Percentiles rank a stretch among this genome's conserved stretches.
phyloP scores from a whole-genome alignment of 2,797 vertebrate genomes.

The Parambassis ranga region DNA sequence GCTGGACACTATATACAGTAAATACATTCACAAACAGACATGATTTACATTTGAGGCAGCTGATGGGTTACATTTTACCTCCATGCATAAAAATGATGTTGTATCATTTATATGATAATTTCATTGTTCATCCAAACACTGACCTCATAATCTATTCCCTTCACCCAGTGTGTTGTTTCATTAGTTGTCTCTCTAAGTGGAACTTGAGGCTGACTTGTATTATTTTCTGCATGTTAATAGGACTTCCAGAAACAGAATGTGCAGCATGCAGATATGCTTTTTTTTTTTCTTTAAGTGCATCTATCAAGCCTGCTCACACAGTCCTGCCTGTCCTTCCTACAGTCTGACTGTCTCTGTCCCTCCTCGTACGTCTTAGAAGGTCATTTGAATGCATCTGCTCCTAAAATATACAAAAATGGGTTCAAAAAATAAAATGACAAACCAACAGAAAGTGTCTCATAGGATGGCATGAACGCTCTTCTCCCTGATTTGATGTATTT shows the following conservation, averaged over 20 bases:
- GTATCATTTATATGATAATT: constrained; percentile 15
- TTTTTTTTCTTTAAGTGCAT: not conserved
- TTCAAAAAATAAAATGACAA: not conserved
- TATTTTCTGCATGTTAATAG: not conserved
- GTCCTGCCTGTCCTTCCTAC: not conserved
- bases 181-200: not conserved
- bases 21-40: constrained; percentile 6
- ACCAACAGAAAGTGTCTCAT: too few relatives aligned
- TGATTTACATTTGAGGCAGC: not conserved
- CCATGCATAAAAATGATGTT: not conserved
- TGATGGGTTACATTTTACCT: not conserved
- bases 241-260: not conserved
- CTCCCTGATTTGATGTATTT: not conserved
- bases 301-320: not conserved
- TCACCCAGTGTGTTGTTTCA: not conserved
- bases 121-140: not conserved
- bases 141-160: not conserved
- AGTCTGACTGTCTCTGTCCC: not conserved
- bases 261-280: not conserved
- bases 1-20: not conserved
- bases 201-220: not conserved
- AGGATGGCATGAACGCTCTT: too few relatives aligned
- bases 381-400: too few relatives aligned
- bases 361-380: not conserved
- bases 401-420: too few relatives aligned